A percentile compares a stretch with the other conserved stretches of the same genome.
phyloP scores from a whole-genome alignment of 2,113 vertebrate genomes.

The Tor tambroides region DNA sequence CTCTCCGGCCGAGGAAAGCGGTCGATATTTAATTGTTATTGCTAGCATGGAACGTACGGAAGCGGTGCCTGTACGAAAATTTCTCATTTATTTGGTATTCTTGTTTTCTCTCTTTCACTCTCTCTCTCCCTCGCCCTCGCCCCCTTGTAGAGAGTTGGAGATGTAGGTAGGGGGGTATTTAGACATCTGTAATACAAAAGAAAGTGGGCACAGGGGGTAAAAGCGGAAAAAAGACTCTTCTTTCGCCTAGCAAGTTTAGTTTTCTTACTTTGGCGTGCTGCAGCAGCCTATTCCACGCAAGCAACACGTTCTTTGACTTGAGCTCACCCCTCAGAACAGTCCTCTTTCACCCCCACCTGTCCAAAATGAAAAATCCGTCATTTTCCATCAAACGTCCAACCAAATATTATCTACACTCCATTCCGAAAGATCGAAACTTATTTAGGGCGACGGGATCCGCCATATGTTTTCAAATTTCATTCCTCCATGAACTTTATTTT shows the following conservation, averaged over 20 bases:
- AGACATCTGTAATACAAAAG: slow-evolving; percentile 70
- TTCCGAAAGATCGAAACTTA: slow-evolving; percentile 92
- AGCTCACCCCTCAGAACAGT: slow-evolving; percentile 43
- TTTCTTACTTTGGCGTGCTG: slow-evolving; percentile 68
- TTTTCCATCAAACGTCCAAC: slow-evolving; percentile 88
- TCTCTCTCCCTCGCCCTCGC: slow-evolving; percentile 60
- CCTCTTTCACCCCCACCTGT: slow-evolving; percentile 70
- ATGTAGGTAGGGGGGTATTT: slow-evolving; percentile 61
- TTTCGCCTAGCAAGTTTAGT: slow-evolving; percentile 76
- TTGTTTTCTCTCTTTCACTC: slow-evolving; percentile 80
- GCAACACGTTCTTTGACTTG: slow-evolving; percentile 31
- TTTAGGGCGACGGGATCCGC: slow-evolving; percentile 91
- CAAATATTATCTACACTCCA: slow-evolving; percentile 88
- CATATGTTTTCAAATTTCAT: slow-evolving; percentile 98
- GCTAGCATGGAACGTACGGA: slow-evolving; percentile 87
- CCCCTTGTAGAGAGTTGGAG: slow-evolving; percentile 60
- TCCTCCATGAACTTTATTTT: slow-evolving; percentile 97
- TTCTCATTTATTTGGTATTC: slow-evolving; percentile 90
- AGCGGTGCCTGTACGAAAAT: slow-evolving; percentile 86
- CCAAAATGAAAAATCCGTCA: slow-evolving; percentile 88
- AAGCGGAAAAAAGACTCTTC: slow-evolving; percentile 61
- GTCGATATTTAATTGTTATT: slow-evolving; percentile 94
- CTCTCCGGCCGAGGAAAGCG: slow-evolving; percentile 84
- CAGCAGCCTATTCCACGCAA: slow-evolving; percentile 64
- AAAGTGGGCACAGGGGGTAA: slow-evolving; percentile 61